Evolutionary conservation across 2,797 vertebrate genomes (phyloP).

Genomic region (Clamator glandarius): DNA sequence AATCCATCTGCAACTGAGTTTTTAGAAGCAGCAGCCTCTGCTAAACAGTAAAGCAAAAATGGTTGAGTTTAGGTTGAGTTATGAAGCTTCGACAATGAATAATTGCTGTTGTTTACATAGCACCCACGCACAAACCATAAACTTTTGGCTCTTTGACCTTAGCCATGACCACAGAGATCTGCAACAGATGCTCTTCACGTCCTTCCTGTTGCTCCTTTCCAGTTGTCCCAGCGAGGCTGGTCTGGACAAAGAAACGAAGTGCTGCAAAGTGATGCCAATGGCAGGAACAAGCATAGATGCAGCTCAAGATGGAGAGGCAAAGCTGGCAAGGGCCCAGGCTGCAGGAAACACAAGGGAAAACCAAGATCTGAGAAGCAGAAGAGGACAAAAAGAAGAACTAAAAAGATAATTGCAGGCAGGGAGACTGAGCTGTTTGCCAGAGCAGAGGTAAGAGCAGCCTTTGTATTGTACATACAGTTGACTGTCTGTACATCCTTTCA

Average conservation of each 20-base stretch:
- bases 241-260: not conserved
- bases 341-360: not conserved
- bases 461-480: not conserved
- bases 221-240: not conserved
- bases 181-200: not conserved
- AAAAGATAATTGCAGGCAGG: not conserved
- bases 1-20: not conserved
- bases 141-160: conserved; percentile 38
- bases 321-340: not conserved
- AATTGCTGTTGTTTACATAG: conserved; percentile 48
- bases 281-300: not conserved
- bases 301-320: not conserved
- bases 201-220: not conserved
- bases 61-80: conserved; percentile 20
- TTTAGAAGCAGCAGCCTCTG: not conserved
- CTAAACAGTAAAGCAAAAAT: conserved; percentile 8
- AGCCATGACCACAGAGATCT: conserved; percentile 30
- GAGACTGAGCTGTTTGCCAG: not conserved
- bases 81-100: conserved; percentile 46
- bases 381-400: not conserved
- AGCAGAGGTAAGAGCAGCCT: conserved; percentile 18
- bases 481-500: not conserved
- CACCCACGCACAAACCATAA: not conserved
- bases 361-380: not conserved
- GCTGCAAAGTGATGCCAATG: not conserved